Percentiles rank a stretch among this genome's conserved stretches.
phyloP scores from a whole-genome alignment of 2,888 invertebrate species.

The Cerastoderma edule region DNA sequence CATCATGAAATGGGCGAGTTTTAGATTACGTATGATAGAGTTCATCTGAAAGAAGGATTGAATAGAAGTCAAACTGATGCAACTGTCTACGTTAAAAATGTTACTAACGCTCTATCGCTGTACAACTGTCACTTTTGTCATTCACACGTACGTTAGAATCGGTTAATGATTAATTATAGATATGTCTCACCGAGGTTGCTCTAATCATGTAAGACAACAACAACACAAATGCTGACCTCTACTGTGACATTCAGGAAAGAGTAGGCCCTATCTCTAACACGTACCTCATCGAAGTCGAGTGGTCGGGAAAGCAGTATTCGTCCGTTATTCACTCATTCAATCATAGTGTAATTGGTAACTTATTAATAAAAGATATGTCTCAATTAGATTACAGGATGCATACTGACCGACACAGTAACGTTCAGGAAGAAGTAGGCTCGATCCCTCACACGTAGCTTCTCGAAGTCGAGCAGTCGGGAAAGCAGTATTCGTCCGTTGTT shows the following conservation, averaged over 20 bases:
- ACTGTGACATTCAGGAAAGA: constrained; percentile 57
- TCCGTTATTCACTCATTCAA: no score
- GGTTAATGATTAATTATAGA: background rate
- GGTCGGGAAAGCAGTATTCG: constrained; percentile 17
- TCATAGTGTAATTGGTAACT: no score
- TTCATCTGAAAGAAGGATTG: no score
- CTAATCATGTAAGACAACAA: no score
- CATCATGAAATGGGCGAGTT: no score
- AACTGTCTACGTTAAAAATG: no score
- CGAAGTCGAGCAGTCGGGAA: constrained; percentile 37
- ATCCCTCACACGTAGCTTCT: constrained; percentile 30
- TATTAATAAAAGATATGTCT: background rate
- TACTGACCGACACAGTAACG: constrained; percentile 51
- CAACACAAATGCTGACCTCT: constrained; percentile 24
- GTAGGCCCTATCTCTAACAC: constrained; percentile 33
- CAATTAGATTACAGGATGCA: background rate
- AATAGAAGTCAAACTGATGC: no score
- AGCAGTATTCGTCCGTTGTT: constrained; percentile 27
- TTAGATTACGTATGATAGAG: no score
- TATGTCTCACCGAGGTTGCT: background rate
- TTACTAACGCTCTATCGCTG: no score
- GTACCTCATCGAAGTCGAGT: constrained; percentile 46
- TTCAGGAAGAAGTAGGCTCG: constrained; percentile 52
- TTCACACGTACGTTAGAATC: no score
- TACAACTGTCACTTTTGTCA: no score